phyloP scores from a whole-genome alignment of 2,888 invertebrate species.

The Sminthurides aquaticus region DNA sequence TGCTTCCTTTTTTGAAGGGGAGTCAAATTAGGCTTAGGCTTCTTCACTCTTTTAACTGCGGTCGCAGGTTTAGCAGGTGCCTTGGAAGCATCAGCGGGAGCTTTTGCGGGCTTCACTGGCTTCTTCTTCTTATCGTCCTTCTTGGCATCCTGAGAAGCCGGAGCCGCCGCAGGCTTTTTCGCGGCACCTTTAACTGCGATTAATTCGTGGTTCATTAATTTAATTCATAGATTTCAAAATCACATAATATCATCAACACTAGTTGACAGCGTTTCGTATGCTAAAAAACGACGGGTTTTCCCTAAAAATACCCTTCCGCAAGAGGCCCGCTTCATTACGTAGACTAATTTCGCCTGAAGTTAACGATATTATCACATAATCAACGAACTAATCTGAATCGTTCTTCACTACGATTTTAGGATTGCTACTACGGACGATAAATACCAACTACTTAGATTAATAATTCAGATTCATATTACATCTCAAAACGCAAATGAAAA shows the following conservation, averaged over 20 bases:
- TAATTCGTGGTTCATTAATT: too few relatives aligned
- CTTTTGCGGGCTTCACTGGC: conserved; percentile 29
- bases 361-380: neutral
- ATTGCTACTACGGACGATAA: too few relatives aligned
- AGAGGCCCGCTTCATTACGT: too few relatives aligned
- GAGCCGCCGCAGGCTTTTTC: conserved; percentile 46
- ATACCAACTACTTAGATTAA: too few relatives aligned
- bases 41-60: conserved; percentile 52
- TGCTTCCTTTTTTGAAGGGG: conserved; percentile 40
- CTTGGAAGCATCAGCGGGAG: conserved; percentile 53
- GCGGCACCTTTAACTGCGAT: conserved; percentile 48
- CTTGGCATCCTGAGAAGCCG: conserved; percentile 45
- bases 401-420: neutral
- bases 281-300: neutral
- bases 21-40: conserved; percentile 37
- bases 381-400: neutral
- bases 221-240: conserved; percentile 1
- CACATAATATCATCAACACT: neutral
- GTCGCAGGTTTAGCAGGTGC: conserved; percentile 32
- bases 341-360: too few relatives aligned
- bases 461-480: too few relatives aligned
- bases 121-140: conserved; percentile 49
- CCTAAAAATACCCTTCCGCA: too few relatives aligned
- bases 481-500: too few relatives aligned
- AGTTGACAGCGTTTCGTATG: neutral